Evolutionary conservation across 2,797 vertebrate genomes (phyloP).

Genomic region (Bradypodion pumilum): DNA sequence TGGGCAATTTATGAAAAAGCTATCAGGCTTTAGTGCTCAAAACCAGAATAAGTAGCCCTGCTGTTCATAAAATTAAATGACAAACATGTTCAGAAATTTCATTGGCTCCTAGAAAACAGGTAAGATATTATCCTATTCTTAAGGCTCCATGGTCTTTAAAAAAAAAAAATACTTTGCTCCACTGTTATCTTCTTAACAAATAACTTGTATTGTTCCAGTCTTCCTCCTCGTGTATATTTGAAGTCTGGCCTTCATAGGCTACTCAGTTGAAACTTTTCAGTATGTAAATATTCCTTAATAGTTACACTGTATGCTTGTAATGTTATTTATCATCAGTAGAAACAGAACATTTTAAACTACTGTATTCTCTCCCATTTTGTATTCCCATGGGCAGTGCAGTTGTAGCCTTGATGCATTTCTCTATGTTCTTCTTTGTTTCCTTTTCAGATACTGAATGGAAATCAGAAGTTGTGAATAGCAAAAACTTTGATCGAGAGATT

Average conservation of each 20-base stretch:
- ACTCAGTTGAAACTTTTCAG: neutral
- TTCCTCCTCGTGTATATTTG: neutral
- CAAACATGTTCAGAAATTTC: neutral
- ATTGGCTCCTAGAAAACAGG: neutral
- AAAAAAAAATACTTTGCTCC: neutral
- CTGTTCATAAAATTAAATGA: neutral
- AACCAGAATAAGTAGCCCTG: neutral
- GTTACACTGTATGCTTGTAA: neutral
- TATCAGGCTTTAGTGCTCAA: neutral
- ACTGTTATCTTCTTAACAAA: neutral
- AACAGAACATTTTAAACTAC: neutral
- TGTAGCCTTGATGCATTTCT: neutral
- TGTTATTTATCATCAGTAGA: neutral
- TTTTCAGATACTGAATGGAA: slow-evolving; percentile 93
- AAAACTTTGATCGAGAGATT: slow-evolving; percentile 92
- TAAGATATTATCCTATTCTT: neutral
- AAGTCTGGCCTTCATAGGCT: neutral
- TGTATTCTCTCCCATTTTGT: neutral
- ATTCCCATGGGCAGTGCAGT: neutral
- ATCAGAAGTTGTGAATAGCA: slow-evolving; percentile 90
- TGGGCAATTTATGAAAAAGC: neutral
- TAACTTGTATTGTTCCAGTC: neutral
- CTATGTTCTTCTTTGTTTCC: slow-evolving; percentile 21
- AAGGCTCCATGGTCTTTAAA: no score
- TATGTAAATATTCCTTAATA: neutral